Conservation (phyloP, 2,797 vertebrate species). For the Bothrops alternatus region DNA sequence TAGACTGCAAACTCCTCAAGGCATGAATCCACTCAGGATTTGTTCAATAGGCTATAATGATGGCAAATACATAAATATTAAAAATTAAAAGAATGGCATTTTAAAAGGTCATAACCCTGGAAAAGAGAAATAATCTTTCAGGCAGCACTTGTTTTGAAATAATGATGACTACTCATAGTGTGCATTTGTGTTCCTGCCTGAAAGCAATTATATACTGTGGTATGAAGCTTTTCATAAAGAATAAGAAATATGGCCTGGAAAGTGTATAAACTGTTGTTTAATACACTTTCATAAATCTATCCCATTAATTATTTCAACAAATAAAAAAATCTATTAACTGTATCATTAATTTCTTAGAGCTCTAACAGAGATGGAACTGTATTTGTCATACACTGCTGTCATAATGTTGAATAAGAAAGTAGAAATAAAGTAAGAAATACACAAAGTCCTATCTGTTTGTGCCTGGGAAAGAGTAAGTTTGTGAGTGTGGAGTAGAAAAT, state of each 20-base stretch:
- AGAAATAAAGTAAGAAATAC: conserved; percentile 3
- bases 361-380: conserved; percentile 1
- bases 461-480: background rate
- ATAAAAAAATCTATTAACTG: conserved; percentile 7
- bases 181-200: background rate
- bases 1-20: background rate
- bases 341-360: conserved; percentile 19
- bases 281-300: background rate
- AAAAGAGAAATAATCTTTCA: background rate
- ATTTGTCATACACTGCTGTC: conserved; percentile 1
- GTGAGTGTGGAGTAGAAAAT: background rate
- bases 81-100: background rate
- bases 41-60: background rate
- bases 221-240: background rate
- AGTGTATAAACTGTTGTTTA: background rate
- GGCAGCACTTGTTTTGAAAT: background rate
- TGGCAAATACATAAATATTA: background rate
- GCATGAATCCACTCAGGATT: background rate
- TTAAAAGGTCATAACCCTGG: background rate
- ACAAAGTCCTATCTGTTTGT: background rate
- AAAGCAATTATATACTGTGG: background rate
- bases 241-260: background rate
- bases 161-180: background rate
- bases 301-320: conserved; percentile 25
- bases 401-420: conserved; percentile 19